Percentiles rank a stretch among this genome's conserved stretches.
Conservation (phyloP, 2,113 vertebrate genomes). For the Turdus rufiventris region DNA sequence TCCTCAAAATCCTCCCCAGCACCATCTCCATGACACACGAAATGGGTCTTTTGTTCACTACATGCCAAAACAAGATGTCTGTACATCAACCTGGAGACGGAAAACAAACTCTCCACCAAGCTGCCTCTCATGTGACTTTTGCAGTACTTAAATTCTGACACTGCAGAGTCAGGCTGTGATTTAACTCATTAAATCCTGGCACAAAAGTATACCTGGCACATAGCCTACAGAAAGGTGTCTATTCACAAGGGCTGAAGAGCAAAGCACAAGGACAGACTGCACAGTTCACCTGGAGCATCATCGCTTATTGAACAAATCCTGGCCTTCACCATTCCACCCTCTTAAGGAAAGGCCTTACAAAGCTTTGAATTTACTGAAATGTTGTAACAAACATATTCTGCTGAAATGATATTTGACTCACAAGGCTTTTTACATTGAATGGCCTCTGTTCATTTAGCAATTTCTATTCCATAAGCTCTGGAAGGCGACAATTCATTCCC, state of each 20-base stretch:
- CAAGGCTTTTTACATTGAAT: neutral
- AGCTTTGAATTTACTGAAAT: neutral
- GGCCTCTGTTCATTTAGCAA: neutral
- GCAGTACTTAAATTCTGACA: neutral
- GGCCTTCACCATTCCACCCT: neutral
- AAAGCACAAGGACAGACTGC: rapidly evolving
- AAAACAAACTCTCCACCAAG: neutral
- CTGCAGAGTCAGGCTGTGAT: neutral
- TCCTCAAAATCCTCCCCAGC: neutral
- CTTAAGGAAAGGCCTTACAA: neutral
- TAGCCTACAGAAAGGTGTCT: neutral
- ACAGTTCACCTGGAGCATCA: neutral
- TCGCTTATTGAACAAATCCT: neutral
- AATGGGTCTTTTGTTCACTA: neutral
- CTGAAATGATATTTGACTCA: neutral
- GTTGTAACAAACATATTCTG: neutral
- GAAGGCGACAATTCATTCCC: neutral
- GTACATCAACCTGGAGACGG: neutral
- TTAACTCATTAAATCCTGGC: neutral
- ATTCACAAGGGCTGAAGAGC: neutral
- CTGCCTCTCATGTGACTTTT: neutral
- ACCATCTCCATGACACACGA: neutral
- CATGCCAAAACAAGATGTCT: neutral
- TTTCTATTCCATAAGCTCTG: neutral
- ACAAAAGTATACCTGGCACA: neutral